phyloP scores from a whole-genome alignment of 2,113 vertebrate genomes.

The Pionites leucogaster region DNA sequence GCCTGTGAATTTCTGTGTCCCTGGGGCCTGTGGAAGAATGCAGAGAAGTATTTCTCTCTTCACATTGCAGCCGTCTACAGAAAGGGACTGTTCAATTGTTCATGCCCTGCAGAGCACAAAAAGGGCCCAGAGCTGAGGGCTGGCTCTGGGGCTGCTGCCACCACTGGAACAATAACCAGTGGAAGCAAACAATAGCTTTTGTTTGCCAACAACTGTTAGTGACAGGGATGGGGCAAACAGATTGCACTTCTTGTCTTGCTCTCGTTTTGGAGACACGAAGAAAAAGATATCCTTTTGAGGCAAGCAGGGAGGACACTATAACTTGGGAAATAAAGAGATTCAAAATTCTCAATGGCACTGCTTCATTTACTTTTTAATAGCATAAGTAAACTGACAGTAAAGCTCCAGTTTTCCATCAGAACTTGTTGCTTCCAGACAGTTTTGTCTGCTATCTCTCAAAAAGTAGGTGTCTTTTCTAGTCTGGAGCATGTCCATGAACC shows the following conservation, averaged over 20 bases:
- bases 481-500: neutral
- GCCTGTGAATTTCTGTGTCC: neutral
- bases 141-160: neutral
- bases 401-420: neutral
- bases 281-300: neutral
- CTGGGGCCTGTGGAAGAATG: neutral
- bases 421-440: neutral
- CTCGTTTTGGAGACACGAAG: neutral
- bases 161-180: neutral
- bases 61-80: neutral
- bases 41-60: neutral
- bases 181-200: constrained; percentile 45
- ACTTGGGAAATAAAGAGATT: neutral
- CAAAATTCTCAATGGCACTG: neutral
- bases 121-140: neutral
- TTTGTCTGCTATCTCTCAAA: neutral
- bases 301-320: neutral
- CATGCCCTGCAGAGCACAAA: neutral
- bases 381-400: neutral
- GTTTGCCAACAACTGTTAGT: neutral
- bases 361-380: neutral
- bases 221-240: neutral
- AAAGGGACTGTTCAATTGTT: neutral
- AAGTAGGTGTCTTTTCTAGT: neutral
- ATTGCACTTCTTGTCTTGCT: neutral